phyloP scores from a whole-genome alignment of 2,888 invertebrate species.

The Protophormia terraenovae region DNA sequence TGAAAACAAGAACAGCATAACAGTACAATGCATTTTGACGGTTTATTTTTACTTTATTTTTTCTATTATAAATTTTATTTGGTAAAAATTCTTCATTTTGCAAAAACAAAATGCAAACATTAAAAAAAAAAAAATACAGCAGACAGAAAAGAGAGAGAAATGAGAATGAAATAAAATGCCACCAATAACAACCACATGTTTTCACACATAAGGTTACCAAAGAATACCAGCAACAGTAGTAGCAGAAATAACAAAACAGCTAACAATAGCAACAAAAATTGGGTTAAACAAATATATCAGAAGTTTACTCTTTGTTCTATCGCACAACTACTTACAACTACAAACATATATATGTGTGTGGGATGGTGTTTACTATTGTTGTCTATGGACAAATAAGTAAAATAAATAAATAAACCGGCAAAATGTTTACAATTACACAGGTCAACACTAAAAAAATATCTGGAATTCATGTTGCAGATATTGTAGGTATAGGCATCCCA shows the following conservation, averaged over 20 bases:
- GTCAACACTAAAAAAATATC: too few relatives aligned
- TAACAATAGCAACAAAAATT: constrained; percentile 25
- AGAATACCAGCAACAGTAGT: background rate
- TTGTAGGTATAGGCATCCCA: too few relatives aligned
- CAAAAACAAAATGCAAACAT: constrained; percentile 9
- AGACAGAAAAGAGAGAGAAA: background rate
- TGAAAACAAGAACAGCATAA: background rate
- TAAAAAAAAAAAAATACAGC: constrained; percentile 16
- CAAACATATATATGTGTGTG: background rate
- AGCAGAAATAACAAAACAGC: background rate
- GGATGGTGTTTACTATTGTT: background rate
- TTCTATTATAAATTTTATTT: background rate
- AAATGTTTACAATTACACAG: constrained; percentile 65
- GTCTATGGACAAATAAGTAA: background rate
- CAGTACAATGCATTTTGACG: constrained; percentile 27
- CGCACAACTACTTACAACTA: background rate
- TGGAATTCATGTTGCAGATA: too few relatives aligned
- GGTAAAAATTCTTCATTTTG: constrained; percentile 4
- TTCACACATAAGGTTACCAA: constrained; percentile 43
- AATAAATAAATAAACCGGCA: constrained; percentile 47
- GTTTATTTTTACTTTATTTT: constrained; percentile 34
- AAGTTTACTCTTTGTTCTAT: constrained; percentile 15
- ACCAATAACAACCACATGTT: constrained; percentile 49
- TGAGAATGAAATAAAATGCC: constrained; percentile 39
- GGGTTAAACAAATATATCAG: constrained; percentile 38